phyloP scores from a whole-genome alignment of 2,113 vertebrate species.

The Stercorarius parasiticus region DNA sequence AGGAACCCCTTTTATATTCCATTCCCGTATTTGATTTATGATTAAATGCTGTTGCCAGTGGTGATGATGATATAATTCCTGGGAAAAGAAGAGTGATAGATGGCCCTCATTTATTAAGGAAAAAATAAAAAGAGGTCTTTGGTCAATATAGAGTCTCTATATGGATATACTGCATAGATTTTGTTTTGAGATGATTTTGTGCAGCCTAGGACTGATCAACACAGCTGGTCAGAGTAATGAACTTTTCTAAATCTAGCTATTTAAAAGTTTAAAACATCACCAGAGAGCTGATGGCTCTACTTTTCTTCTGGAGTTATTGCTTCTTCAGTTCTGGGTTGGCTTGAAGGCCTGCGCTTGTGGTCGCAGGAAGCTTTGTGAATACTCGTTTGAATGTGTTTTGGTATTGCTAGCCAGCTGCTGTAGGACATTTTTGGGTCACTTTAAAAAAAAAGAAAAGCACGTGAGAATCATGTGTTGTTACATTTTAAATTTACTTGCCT shows the following conservation, averaged over 20 bases:
- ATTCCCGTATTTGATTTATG: conserved; percentile 26
- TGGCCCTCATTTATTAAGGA: background rate
- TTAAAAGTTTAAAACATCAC: background rate
- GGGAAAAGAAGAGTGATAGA: background rate
- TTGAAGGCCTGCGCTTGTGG: background rate
- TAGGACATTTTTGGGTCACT: background rate
- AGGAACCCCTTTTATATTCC: conserved; percentile 43
- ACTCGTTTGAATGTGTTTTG: background rate
- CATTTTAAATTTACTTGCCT: background rate
- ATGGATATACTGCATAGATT: background rate
- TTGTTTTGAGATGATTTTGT: background rate
- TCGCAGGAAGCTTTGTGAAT: background rate
- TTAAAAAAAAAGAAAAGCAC: background rate
- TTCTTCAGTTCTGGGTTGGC: background rate
- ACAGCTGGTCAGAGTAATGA: background rate
- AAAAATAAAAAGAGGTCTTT: background rate
- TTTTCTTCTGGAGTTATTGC: background rate
- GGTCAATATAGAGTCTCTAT: background rate
- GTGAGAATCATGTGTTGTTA: background rate
- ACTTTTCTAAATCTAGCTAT: background rate
- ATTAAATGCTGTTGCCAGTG: conserved; percentile 47
- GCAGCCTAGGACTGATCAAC: background rate
- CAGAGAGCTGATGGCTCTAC: background rate
- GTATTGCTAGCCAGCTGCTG: background rate
- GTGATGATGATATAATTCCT: background rate